A percentile compares a stretch with the other conserved stretches of the same genome.
These are phyloP conservation scores for Tipula vernalis DNA, from an alignment of 2,888 invertebrate genomes.

Conservation along the genomic window DNA sequence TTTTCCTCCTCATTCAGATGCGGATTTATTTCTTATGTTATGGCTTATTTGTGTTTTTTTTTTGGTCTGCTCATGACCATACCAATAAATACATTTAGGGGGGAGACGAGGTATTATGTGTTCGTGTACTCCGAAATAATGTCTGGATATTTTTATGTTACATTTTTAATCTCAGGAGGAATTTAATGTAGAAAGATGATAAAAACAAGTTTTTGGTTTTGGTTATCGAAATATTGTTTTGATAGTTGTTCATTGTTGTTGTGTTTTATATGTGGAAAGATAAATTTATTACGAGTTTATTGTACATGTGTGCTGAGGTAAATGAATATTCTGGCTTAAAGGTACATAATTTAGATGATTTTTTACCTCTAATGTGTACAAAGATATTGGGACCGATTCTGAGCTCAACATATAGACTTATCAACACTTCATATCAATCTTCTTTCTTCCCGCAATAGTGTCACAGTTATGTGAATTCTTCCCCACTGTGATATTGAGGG, in stretches of 20 bases:
- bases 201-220: background rate
- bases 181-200: background rate
- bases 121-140: background rate
- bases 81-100: background rate
- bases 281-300: background rate
- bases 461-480: no score
- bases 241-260: background rate
- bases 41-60: background rate
- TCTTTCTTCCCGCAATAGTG: no score
- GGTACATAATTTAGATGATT: no score
- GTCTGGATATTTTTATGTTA: background rate
- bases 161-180: background rate
- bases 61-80: background rate
- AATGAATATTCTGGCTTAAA: background rate
- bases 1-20: background rate
- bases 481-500: no score
- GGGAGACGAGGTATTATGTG: background rate
- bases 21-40: background rate
- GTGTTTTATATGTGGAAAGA: background rate
- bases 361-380: background rate
- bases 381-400: no score
- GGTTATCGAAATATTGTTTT: background rate
- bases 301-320: background rate
- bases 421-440: no score
- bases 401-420: no score